Evolutionary conservation across 1,140 invertebrate genomes (phyloP).

Genomic region (Ips typographus): DNA sequence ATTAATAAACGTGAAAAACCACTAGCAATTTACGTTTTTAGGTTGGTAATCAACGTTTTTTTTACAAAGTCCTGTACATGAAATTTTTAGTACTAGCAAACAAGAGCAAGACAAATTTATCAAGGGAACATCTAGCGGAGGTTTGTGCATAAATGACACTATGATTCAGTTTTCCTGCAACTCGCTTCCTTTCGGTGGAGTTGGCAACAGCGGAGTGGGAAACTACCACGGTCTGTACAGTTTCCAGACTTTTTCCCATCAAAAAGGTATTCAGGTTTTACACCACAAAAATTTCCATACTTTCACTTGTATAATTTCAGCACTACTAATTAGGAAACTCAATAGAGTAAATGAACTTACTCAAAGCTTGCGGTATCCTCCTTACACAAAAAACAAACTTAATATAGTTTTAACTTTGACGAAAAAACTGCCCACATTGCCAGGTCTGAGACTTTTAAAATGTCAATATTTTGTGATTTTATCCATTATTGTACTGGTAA

Average conservation of each 20-base stretch:
- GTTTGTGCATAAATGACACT: conserved; percentile 85
- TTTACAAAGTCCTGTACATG: background rate
- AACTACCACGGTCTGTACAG: conserved; percentile 60
- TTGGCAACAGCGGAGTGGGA: conserved; percentile 90
- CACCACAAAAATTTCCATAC: too few species aligned
- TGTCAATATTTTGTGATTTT: too few species aligned
- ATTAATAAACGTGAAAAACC: conserved; percentile 69
- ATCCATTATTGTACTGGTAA: too few species aligned
- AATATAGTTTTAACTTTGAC: too few species aligned
- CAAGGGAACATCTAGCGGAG: conserved; percentile 77
- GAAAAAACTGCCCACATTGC: too few species aligned
- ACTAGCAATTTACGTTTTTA: conserved; percentile 85
- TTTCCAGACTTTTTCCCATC: conserved; percentile 91
- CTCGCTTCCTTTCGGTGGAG: conserved; percentile 79
- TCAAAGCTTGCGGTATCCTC: too few species aligned
- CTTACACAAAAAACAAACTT: too few species aligned
- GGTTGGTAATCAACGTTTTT: conserved; percentile 54
- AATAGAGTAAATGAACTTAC: too few species aligned
- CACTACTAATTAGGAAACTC: too few species aligned
- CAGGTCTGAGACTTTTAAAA: too few species aligned
- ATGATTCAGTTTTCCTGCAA: conserved; percentile 84
- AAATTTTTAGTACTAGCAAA: conserved; percentile 20
- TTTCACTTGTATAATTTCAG: too few species aligned
- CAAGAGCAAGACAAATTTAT: conserved; percentile 53
- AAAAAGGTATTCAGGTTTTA: conserved; percentile 61